Base-by-base conservation (phyloP, 92 coral and sea anemone species). In the Bergia puertoricense region DNA sequence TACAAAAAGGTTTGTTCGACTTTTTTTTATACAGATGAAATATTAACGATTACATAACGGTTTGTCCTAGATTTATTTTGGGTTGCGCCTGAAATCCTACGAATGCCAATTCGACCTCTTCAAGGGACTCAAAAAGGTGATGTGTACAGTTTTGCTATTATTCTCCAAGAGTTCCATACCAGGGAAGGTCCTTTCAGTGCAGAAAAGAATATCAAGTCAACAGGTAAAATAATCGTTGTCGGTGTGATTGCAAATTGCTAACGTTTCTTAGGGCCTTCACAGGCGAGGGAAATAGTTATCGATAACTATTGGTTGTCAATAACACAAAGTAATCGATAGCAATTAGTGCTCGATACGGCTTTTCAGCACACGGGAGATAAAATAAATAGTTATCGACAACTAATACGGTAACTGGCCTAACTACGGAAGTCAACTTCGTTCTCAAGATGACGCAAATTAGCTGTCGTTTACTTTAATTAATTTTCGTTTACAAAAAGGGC, bases 131-230 rank as follows among this genome's bases (percentile, higher is more conserved):
- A 94, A 89, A 89, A 94, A 71, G 96, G 98, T 4, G 99, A 97
- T 54, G 98, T 97, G 78, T 97, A 94, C 96, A 97, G 99, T 85
- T 97, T 97, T 89, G 98, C 97, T 5, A 97, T 97, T 40, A 95
- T 97, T 44, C 89, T 97, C 16, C 95, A 96, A 83, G 99, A 97
- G 89, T 94, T 97, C 42, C 99, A 97, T 80, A 92, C 99, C 16
- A 81, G 99, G 57, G 90, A 94, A 74, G 99, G 96, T 9, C 98
- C 99, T 7, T 97, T 94, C 94, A 97, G 98, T 76, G 93, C 96
- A 54, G 91, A 93, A 86, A 89, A 80, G 69, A 48, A 48, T 11
- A 85, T 90, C 90, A 94, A 90, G 30, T 88, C 89, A 72, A 79
- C 89, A 94, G 94, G 98, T 96, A 80, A 15, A 38, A 5, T 4